These are phyloP conservation scores for Notothenia rossii DNA, from an alignment of 2,113 vertebrate genomes.

Conservation along the genomic window DNA sequence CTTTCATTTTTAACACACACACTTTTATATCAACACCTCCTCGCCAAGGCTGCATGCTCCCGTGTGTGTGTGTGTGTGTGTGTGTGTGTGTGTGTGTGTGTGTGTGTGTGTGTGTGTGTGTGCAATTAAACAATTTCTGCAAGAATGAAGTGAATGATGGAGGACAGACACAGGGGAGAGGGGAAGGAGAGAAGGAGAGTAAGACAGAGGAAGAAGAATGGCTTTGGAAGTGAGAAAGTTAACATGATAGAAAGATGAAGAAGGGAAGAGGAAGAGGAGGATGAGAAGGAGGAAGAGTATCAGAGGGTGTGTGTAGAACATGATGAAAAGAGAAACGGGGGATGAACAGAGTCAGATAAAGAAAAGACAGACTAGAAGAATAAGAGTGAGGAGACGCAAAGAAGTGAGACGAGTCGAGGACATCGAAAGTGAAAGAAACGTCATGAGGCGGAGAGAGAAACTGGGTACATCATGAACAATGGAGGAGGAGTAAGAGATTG, in stretches of 20 bases:
- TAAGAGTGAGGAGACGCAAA: too few relatives aligned
- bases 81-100: slow-evolving; percentile 1
- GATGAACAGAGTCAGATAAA: neutral
- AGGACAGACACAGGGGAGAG: neutral
- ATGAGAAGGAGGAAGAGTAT: too few relatives aligned
- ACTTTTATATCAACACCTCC: slow-evolving; percentile 23
- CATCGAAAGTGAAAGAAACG: too few relatives aligned
- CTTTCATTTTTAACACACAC: neutral
- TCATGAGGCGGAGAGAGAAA: neutral
- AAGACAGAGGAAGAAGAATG: neutral
- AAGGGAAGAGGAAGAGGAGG: neutral
- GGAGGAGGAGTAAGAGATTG: too few relatives aligned
- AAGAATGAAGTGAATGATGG: neutral
- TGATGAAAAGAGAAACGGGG: neutral
- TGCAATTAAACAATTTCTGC: slow-evolving; percentile 46
- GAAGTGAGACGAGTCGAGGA: too few relatives aligned
- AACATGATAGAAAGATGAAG: neutral
- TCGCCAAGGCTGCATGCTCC: neutral
- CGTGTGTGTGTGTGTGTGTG: neutral
- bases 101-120: slow-evolving; percentile 2
- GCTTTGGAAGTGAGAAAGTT: too few relatives aligned
- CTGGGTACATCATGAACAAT: too few relatives aligned
- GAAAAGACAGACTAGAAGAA: too few relatives aligned
- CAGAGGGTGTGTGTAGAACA: too few relatives aligned
- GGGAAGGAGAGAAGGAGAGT: too few relatives aligned